Percentiles rank a stretch among this genome's conserved stretches.
Conservation (phyloP, 2,888 invertebrate species). For the Spodoptera exigua region DNA sequence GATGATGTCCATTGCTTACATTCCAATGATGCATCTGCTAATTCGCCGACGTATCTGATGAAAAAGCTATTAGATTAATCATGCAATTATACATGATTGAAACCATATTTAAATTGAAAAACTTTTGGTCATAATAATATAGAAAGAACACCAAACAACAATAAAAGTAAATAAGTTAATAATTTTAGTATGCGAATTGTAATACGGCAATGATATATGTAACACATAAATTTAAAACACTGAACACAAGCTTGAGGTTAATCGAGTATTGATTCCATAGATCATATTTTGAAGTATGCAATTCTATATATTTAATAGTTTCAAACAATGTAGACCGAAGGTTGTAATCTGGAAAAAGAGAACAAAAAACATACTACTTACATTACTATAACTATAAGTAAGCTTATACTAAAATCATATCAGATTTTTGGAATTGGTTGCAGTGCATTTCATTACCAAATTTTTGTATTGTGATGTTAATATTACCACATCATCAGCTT, state of each 20-base stretch:
- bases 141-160: not conserved
- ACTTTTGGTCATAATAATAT: not conserved
- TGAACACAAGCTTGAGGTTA: not conserved
- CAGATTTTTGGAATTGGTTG: too few relatives aligned
- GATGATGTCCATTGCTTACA: too few relatives aligned
- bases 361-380: not conserved
- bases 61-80: too few relatives aligned
- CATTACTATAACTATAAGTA: too few relatives aligned
- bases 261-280: constrained; percentile 8
- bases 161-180: not conserved
- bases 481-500: too few relatives aligned
- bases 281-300: constrained; percentile 10
- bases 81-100: too few relatives aligned
- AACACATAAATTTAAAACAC: constrained; percentile 1
- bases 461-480: too few relatives aligned
- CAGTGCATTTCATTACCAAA: too few relatives aligned
- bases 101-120: too few relatives aligned
- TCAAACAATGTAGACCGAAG: not conserved
- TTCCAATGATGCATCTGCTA: too few relatives aligned
- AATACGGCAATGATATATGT: constrained; percentile 2
- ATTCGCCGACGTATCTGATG: too few relatives aligned
- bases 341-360: constrained; percentile 2
- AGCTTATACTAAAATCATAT: too few relatives aligned
- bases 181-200: constrained; percentile 2
- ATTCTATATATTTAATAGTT: constrained; percentile 1